Base-by-base conservation (phyloP, 2,113 vertebrate genomes). In the Piliocolobus tephrosceles region DNA sequence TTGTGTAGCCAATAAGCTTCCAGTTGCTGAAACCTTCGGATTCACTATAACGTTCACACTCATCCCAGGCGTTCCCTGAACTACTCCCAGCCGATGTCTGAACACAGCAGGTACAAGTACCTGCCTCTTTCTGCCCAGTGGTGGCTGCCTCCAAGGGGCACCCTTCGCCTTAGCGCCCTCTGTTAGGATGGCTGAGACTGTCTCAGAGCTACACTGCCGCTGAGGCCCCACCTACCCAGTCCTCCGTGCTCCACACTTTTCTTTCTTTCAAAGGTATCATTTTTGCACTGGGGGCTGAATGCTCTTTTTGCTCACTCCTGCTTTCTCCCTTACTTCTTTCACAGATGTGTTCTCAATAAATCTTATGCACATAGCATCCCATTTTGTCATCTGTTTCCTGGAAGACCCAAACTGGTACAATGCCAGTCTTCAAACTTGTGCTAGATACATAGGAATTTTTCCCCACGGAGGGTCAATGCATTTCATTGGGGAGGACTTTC, bases 81-180 rank as follows among this genome's bases (percentile, higher is more conserved):
- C 40, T 25, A n/a, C 38, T 82, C 30, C 20, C 2, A 40, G 23
- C 10, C 13, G 5, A 6, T 13, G 27, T 22, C 45, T 40, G 64
- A 23, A 18, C 23, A 8, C 10, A 40, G 18, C 0, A 6, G n/a
- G 5, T 38, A 13, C 2, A 0, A 23, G 8, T 17, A 13, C 6
- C 55, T 61, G 3, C 6, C 3, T 88, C 16, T 52, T 55, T 76
- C 64, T 35, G n/a, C 14, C 23, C 50, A 43, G 2, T 10, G 16
- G 8, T 11, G 22, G 16, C 8, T 7, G 3, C 45, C 27, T 78
- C 58, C 1, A 14, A 79, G 40, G 23, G 25, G 1, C 25, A 11
- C 3, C n/a, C 20, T 73, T 6, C 20, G 3, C 3, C 4, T 22
- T 6, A 6, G 32, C 6, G 27, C 14, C 70, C 75, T 30, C 23